These are phyloP conservation scores for Eupithecia dodoneata DNA, from an alignment of 2,888 invertebrate genomes.

Conservation along the genomic window DNA sequence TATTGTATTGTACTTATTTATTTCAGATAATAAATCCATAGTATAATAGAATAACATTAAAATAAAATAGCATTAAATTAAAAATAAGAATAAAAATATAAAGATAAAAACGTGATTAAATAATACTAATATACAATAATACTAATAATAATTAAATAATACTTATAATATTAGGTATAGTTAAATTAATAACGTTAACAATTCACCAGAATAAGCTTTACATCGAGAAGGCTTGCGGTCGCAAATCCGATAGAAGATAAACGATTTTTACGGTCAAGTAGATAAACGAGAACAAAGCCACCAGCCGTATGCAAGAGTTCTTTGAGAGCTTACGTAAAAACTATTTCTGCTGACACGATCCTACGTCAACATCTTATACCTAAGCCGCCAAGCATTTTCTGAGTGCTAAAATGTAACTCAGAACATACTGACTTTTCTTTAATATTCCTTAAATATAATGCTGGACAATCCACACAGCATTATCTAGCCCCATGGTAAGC, in stretches of 20 bases:
- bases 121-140: too few species aligned
- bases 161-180: too few species aligned
- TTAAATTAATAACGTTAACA: not conserved
- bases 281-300: constrained; percentile 49
- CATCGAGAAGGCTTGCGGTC: constrained; percentile 31
- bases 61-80: too few species aligned
- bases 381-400: constrained; percentile 6
- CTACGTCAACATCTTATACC: not conserved
- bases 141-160: too few species aligned
- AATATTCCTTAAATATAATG: too few species aligned
- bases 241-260: constrained; percentile 54
- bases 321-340: constrained; percentile 44
- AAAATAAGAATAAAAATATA: too few species aligned
- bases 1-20: too few species aligned
- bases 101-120: too few species aligned
- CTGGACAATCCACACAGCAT: too few species aligned
- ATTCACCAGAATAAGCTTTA: not conserved
- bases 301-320: constrained; percentile 34
- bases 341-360: constrained; percentile 31
- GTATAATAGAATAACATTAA: too few species aligned
- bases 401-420: not conserved
- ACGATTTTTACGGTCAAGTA: constrained; percentile 63
- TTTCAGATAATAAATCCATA: too few species aligned
- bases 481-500: too few species aligned
- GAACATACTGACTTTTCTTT: not conserved